These are phyloP conservation scores for Bilobella aurantiaca DNA, from an alignment of 1,140 invertebrate species.

Conservation along the genomic window DNA sequence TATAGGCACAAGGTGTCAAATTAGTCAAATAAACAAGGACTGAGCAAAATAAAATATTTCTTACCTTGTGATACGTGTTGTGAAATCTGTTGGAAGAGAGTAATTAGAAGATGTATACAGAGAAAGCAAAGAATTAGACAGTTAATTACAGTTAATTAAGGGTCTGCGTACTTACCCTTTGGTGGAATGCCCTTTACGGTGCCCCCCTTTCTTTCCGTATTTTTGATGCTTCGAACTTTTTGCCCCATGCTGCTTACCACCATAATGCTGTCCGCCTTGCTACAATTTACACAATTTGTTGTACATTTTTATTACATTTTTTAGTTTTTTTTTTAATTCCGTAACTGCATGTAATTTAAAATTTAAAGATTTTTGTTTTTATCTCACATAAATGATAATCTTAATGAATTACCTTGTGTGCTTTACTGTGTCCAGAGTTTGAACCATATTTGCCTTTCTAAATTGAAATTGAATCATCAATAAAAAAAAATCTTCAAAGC, in stretches of 20 bases:
- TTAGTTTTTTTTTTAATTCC: too few relatives aligned
- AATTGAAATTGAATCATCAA: too few relatives aligned
- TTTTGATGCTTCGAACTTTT: conserved; percentile 27
- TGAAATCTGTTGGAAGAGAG: conserved; percentile 22
- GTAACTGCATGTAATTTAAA: too few relatives aligned
- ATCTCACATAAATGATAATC: not conserved
- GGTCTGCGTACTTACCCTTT: conserved; percentile 14
- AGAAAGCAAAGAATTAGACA: too few relatives aligned
- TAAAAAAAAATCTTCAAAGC: too few relatives aligned
- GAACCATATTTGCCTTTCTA: conserved; percentile 25
- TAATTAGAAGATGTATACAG: not conserved
- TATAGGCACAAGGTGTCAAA: not conserved
- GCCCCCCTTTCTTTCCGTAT: conserved; percentile 30
- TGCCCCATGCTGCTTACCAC: conserved; percentile 13
- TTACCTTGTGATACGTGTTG: conserved; percentile 33
- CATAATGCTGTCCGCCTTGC: conserved; percentile 19
- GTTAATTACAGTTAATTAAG: not conserved
- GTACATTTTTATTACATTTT: too few relatives aligned
- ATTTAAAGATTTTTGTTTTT: too few relatives aligned
- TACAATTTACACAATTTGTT: too few relatives aligned
- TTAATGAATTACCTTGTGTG: conserved; percentile 19
- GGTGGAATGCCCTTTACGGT: conserved; percentile 32
- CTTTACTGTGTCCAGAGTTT: conserved; percentile 22
- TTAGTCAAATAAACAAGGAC: not conserved
- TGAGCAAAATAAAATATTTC: too few relatives aligned